Evolutionary conservation across 2,888 invertebrate genomes (phyloP).

Genomic region (Tricholauxania praeusta): DNA sequence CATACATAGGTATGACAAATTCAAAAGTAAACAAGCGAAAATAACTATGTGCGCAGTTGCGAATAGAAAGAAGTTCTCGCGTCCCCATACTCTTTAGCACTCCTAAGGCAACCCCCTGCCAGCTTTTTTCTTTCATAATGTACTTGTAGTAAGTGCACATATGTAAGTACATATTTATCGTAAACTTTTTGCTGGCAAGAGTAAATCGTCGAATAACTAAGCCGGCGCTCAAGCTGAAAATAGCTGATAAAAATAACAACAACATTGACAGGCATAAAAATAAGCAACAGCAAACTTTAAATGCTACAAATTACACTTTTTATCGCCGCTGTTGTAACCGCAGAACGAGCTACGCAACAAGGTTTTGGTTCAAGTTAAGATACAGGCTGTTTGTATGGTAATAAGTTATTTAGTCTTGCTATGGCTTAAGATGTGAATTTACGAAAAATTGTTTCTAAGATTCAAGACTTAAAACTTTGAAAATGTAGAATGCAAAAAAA

Average conservation of each 20-base stretch:
- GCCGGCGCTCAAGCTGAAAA: conserved; percentile 8
- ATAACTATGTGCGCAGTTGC: conserved; percentile 21
- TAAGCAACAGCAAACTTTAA: neutral
- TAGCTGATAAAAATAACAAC: neutral
- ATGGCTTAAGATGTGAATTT: too few species aligned
- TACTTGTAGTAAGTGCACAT: neutral
- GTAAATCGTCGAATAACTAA: neutral
- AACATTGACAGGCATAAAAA: neutral
- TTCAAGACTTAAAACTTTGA: too few species aligned
- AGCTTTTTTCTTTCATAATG: neutral
- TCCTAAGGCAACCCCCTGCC: neutral
- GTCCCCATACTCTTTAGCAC: too few species aligned
- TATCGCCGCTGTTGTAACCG: neutral
- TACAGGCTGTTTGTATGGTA: too few species aligned
- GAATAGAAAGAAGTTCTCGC: neutral
- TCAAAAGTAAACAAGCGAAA: conserved; percentile 21
- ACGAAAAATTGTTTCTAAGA: too few species aligned
- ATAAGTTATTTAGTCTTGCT: too few species aligned
- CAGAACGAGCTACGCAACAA: too few species aligned
- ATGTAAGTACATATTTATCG: conserved; percentile 6
- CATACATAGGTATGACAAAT: conserved; percentile 7
- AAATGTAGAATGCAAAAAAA: too few species aligned
- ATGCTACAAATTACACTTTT: neutral
- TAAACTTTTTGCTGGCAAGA: neutral
- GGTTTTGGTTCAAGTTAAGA: too few species aligned